Base-by-base conservation (phyloP, 2,113 vertebrate species). In the Heterotilapia buettikoferi region DNA sequence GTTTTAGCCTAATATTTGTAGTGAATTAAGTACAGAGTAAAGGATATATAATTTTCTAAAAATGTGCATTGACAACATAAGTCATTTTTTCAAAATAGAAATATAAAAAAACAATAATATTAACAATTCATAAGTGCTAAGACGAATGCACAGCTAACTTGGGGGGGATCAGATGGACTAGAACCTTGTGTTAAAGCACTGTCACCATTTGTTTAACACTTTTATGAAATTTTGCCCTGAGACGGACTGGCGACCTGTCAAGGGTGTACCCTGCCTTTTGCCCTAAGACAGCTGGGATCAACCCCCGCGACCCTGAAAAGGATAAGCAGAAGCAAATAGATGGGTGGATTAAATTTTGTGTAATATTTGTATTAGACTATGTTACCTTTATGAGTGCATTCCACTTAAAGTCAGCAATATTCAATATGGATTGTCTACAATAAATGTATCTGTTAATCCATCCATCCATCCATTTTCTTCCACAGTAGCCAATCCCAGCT, bases 241-340 rank as follows among this genome's bases (percentile, higher is more conserved):
- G 29, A 63, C 2, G 2, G 59, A 0, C 16, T 63, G 9, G 5
- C 2, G 6, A 63, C 59, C 59, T 63, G 31, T 63, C 59, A 63
- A 11, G 59, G 31, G 59, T 63, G 59, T 36, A 3, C 0, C 59
- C 2, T 0, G 31, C 31, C 3, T 36, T 63, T 63, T n/a, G 18
- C 31, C 36, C 9, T 36, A 6, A 63, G 18, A 36, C 59, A n/a
- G 59, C 59, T 63, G 59, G 59, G 31, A 36, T 36, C 9, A 63
- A 63, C 6, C 59, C 16, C 31, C 2, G 9, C 0, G 1, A 11
- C 9, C 18, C 31, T 36, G 31, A 36, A 63, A 63, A 3, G 9
- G 16, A 2, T 4, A 63, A 36, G 16, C 59, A 4, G 59, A 33
- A 63, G 29, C 29, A 19, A 63, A 63, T 33, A 33, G 59, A 6